Conservation (phyloP, 2,113 vertebrate genomes). For the Rhegmatorhina hoffmannsi region DNA sequence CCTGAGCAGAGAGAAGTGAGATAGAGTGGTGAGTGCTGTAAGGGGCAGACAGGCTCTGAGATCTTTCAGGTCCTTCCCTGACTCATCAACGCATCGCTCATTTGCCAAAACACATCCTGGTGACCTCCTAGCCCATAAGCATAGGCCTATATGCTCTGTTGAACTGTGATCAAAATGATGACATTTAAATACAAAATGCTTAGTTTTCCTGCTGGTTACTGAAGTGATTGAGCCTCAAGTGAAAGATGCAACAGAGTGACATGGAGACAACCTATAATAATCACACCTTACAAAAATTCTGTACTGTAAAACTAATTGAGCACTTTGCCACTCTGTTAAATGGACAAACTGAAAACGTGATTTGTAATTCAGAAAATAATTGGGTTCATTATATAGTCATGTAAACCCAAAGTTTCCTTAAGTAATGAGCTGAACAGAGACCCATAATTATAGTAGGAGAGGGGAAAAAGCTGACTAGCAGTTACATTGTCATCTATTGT, state of each 20-base stretch:
- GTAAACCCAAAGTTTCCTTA: not conserved
- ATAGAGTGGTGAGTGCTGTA: not conserved
- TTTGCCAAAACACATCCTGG: not conserved
- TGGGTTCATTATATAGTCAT: not conserved
- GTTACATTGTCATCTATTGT: not conserved
- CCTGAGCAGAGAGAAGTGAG: not conserved
- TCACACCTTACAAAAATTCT: not conserved
- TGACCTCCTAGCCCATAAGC: not conserved
- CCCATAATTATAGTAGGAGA: not conserved
- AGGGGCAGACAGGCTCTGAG: not conserved
- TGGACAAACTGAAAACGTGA: not conserved
- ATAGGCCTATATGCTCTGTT: not conserved
- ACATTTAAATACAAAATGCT: not conserved
- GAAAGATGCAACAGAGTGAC: not conserved
- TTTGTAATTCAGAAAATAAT: not conserved
- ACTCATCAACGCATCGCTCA: not conserved
- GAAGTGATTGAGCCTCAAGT: not conserved
- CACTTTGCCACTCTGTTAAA: not conserved
- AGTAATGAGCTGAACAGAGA: not conserved
- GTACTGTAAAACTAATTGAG: not conserved
- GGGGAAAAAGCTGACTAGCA: not conserved
- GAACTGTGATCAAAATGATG: not conserved
- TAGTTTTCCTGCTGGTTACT: not conserved
- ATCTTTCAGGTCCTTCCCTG: not conserved
- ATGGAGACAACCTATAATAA: not conserved